These are phyloP conservation scores for Tachina fera DNA, from an alignment of 2,888 invertebrate genomes.

Conservation along the genomic window DNA sequence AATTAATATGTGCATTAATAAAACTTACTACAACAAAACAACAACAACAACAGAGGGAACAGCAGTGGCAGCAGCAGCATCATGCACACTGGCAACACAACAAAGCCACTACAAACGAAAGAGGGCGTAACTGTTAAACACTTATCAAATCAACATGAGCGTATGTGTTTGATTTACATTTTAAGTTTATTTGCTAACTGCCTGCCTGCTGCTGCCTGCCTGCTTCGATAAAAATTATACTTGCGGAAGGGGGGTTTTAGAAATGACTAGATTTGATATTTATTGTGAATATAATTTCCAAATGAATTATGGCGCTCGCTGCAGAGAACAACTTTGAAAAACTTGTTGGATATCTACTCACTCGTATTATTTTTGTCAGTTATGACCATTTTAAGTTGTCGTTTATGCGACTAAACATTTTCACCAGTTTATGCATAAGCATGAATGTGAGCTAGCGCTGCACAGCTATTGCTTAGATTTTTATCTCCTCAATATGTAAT, in stretches of 20 bases:
- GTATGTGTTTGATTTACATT: slow-evolving; percentile 58
- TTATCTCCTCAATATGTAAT: slow-evolving; percentile 50
- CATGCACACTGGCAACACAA: not conserved
- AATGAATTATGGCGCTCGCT: slow-evolving; percentile 44
- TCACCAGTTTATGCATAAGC: not conserved
- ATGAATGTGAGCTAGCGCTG: slow-evolving; percentile 5
- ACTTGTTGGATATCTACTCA: slow-evolving; percentile 32
- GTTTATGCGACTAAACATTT: slow-evolving; percentile 37
- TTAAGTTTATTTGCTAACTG: slow-evolving; percentile 40
- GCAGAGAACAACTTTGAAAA: slow-evolving; percentile 52
- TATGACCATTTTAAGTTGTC: slow-evolving; percentile 46
- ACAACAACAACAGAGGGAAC: slow-evolving; percentile 44
- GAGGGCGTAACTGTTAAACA: slow-evolving; percentile 68
- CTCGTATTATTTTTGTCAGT: slow-evolving; percentile 39
- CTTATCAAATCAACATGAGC: slow-evolving; percentile 60
- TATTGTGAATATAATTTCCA: slow-evolving; percentile 45
- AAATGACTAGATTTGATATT: slow-evolving; percentile 36
- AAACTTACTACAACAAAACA: slow-evolving; percentile 57
- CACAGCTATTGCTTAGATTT: slow-evolving; percentile 37
- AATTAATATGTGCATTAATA: slow-evolving; percentile 75
- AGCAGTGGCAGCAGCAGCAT: slow-evolving; percentile 4
- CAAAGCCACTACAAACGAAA: slow-evolving; percentile 23
- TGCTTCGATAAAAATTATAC: not conserved
- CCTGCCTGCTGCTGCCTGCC: not conserved
- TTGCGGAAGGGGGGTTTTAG: not conserved